These are phyloP conservation scores for Steatornis caripensis DNA, from an alignment of 2,113 vertebrate species.

Conservation along the genomic window DNA sequence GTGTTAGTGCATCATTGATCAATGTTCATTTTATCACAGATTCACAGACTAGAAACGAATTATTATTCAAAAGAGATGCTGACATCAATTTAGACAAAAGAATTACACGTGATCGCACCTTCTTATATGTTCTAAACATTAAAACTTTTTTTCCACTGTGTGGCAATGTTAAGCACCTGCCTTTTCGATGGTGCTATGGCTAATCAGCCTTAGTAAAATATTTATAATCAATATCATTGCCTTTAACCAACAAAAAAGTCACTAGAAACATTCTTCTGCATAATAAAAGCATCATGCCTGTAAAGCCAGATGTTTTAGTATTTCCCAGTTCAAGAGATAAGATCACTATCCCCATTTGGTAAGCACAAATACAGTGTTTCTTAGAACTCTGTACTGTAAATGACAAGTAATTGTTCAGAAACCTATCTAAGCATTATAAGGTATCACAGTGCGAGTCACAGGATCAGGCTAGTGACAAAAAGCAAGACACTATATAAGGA, in stretches of 20 bases:
- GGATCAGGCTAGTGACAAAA: neutral
- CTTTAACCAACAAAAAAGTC: neutral
- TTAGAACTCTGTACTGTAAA: neutral
- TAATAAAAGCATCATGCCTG: neutral
- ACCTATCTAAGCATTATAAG: neutral
- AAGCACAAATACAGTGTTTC: neutral
- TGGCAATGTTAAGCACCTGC: too few relatives aligned
- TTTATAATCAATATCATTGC: neutral
- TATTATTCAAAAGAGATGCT: neutral
- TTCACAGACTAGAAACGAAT: neutral
- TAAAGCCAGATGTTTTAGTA: neutral
- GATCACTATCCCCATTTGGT: neutral
- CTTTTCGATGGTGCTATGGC: too few relatives aligned
- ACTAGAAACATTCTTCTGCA: neutral
- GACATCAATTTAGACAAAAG: neutral
- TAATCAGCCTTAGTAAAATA: too few relatives aligned
- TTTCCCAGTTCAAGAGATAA: neutral
- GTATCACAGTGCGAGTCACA: neutral
- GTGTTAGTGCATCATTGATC: neutral
- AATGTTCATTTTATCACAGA: neutral
- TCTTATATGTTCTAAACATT: neutral
- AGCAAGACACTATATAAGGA: neutral
- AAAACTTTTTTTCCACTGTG: neutral
- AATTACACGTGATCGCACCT: fast-evolving
- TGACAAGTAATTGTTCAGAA: neutral